A percentile compares a stretch with the other conserved stretches of the same genome.
Evolutionary conservation across 2,888 invertebrate genomes (phyloP).

Genomic region (Unio delphinus): DNA sequence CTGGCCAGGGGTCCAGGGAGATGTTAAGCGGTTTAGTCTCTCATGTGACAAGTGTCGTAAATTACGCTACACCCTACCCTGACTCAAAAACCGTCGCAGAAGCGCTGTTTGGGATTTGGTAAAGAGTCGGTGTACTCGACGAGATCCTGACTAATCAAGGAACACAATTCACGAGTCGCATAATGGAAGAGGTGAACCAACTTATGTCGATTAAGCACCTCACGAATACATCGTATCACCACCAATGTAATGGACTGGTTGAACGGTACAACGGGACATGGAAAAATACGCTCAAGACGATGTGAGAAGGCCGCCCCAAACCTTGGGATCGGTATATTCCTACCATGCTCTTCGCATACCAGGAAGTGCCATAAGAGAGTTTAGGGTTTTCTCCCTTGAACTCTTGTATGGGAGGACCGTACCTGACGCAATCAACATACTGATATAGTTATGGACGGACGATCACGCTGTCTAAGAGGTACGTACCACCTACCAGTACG

Average conservation of each 20-base stretch:
- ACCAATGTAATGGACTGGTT: slow-evolving; percentile 19
- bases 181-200: slow-evolving; percentile 7
- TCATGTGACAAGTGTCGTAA: background rate
- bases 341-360: slow-evolving; percentile 28
- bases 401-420: slow-evolving; percentile 23
- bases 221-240: slow-evolving; percentile 3
- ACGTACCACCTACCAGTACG: slow-evolving; percentile 20
- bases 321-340: slow-evolving; percentile 36
- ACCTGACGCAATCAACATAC: slow-evolving; percentile 14
- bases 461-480: slow-evolving; percentile 1
- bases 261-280: slow-evolving; percentile 37
- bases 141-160: slow-evolving; percentile 3
- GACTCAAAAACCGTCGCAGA: slow-evolving; percentile 4
- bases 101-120: slow-evolving; percentile 1
- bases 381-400: slow-evolving; percentile 26
- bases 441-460: slow-evolving; percentile 14
- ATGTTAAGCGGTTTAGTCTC: too few relatives aligned
- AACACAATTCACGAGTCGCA: slow-evolving; percentile 1
- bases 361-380: slow-evolving; percentile 27
- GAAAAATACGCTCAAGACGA: slow-evolving; percentile 27
- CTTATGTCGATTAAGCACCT: background rate
- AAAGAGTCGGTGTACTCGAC: background rate
- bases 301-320: slow-evolving; percentile 19
- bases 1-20: too few relatives aligned
- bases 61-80: background rate